Conservation (phyloP, 2,113 vertebrate genomes). For the Stictonetta naevosa region DNA sequence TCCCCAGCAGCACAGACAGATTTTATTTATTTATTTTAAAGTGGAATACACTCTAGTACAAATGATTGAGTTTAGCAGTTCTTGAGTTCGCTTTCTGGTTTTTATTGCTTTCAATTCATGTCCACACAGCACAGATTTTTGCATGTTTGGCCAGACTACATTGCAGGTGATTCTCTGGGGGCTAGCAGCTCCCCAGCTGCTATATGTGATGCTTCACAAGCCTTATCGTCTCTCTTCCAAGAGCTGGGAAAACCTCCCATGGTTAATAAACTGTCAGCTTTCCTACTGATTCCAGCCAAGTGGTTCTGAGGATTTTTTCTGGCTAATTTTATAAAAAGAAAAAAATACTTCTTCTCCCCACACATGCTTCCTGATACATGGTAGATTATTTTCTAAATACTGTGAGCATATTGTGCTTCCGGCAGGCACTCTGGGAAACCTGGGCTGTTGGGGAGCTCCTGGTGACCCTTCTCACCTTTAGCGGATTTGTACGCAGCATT, state of each 20-base stretch:
- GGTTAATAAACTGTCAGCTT: not conserved
- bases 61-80: not conserved
- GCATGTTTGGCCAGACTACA: not conserved
- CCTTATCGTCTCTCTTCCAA: not conserved
- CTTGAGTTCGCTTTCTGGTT: not conserved
- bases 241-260: not conserved
- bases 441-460: not conserved
- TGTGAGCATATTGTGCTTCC: not conserved
- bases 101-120: not conserved
- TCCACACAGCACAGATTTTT: not conserved
- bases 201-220: rapidly evolving
- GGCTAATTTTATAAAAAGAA: not conserved
- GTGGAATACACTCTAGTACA: not conserved
- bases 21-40: no score
- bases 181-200: not conserved
- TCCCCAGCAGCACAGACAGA: not conserved
- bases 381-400: not conserved
- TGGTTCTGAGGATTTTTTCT: not conserved
- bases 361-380: not conserved
- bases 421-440: not conserved
- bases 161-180: not conserved
- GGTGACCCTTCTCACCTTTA: not conserved
- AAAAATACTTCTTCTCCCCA: not conserved
- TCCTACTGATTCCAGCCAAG: not conserved
- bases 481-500: not conserved